A percentile compares a stretch with the other conserved stretches of the same genome.
phyloP scores from a whole-genome alignment of 2,113 vertebrate species.

The Leptobrachium ailaonicum region DNA sequence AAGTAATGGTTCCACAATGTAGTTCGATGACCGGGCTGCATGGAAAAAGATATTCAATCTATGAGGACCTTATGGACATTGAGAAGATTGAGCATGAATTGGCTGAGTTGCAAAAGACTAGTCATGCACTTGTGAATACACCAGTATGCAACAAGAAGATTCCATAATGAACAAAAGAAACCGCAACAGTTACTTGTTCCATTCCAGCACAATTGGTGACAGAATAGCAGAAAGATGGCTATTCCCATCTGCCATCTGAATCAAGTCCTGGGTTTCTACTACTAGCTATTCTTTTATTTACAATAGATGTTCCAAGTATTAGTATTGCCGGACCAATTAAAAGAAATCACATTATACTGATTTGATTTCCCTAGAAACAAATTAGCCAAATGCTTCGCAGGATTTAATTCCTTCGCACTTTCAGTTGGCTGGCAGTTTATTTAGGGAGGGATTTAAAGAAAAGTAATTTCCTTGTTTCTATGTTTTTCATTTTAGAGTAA shows the following conservation, averaged over 20 bases:
- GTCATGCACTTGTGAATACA: no score
- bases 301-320: slow-evolving; percentile 23
- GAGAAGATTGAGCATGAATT: no score
- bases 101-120: no score
- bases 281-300: slow-evolving; percentile 25
- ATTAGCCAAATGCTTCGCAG: slow-evolving; percentile 40
- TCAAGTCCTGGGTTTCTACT: background rate
- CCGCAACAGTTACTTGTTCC: no score
- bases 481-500: background rate
- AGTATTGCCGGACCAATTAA: slow-evolving; percentile 34
- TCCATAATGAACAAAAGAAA: no score
- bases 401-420: background rate
- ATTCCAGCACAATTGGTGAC: no score
- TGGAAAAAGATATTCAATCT: no score
- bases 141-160: no score
- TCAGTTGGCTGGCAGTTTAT: slow-evolving; percentile 3
- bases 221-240: background rate
- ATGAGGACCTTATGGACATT: no score
- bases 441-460: slow-evolving; percentile 13
- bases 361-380: slow-evolving; percentile 37
- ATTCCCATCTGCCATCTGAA: slow-evolving; percentile 25
- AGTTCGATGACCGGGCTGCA: no score
- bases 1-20: no score
- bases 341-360: slow-evolving; percentile 28
- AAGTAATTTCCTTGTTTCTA: background rate